phyloP scores from a whole-genome alignment of 2,888 invertebrate genomes.

The Epistrophe grossulariae region DNA sequence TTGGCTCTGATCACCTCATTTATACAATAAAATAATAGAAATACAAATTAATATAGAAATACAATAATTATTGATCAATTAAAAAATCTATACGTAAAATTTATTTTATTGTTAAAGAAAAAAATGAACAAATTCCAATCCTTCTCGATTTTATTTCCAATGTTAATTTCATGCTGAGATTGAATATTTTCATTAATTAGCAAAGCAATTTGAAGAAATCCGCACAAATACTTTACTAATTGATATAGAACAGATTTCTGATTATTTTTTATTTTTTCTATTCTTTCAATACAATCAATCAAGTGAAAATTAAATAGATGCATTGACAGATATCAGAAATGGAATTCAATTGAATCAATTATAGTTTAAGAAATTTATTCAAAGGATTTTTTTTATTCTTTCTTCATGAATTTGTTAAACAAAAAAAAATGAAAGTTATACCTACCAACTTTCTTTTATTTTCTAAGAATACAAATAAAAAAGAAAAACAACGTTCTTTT shows the following conservation, averaged over 20 bases:
- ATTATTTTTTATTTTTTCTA: neutral
- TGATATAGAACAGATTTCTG: slow-evolving; percentile 30
- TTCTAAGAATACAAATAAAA: slow-evolving; percentile 20
- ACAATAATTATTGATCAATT: neutral
- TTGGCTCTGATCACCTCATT: too few species aligned
- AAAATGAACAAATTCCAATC: neutral
- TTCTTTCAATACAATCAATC: slow-evolving; percentile 20
- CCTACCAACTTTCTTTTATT: neutral
- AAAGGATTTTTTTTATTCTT: slow-evolving; percentile 19
- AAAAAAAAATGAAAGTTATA: neutral
- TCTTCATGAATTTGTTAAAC: slow-evolving; percentile 1
- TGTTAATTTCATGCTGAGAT: slow-evolving; percentile 1
- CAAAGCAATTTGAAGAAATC: neutral
- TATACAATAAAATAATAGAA: too few species aligned
- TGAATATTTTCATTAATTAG: neutral
- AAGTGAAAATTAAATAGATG: neutral
- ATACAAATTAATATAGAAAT: too few species aligned
- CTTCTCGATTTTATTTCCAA: neutral
- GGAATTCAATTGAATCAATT: slow-evolving; percentile 71
- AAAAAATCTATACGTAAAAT: neutral
- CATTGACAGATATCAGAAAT: slow-evolving; percentile 25
- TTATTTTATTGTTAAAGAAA: neutral
- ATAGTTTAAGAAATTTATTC: slow-evolving; percentile 6
- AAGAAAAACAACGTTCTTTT: neutral
- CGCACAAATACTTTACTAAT: slow-evolving; percentile 8